These are phyloP conservation scores for Nezara viridula DNA, from an alignment of 2,888 invertebrate genomes.

Conservation along the genomic window DNA sequence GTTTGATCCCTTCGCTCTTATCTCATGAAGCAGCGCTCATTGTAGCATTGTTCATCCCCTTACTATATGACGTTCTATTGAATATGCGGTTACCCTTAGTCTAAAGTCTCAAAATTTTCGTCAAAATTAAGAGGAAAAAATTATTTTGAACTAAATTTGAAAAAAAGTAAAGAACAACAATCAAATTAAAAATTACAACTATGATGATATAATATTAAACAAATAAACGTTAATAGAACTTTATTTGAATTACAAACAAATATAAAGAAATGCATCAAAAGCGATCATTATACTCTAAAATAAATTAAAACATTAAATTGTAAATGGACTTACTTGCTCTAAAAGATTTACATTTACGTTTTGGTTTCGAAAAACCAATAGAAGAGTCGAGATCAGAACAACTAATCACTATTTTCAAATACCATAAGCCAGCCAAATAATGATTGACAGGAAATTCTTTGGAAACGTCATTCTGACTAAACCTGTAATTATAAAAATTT, in stretches of 20 bases:
- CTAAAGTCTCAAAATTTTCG: no score
- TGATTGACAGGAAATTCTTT: conserved; percentile 69
- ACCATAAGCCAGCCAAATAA: conserved; percentile 68
- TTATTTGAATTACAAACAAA: neutral
- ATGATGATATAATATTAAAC: neutral
- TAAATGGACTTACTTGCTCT: conserved; percentile 48
- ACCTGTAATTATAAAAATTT: conserved; percentile 45
- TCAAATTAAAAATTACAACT: no score
- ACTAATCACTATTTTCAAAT: conserved; percentile 8
- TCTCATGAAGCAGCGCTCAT: no score
- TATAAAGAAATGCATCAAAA: neutral
- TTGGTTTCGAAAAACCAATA: conserved; percentile 45
- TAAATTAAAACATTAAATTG: neutral
- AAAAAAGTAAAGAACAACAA: no score
- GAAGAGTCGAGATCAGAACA: conserved; percentile 55
- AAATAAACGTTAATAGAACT: neutral
- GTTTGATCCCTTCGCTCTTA: no score
- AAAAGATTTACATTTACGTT: neutral
- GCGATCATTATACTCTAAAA: neutral
- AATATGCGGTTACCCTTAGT: no score
- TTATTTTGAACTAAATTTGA: no score
- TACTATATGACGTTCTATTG: no score
- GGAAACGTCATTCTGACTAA: conserved; percentile 61
- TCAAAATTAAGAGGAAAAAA: no score
- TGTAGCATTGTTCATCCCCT: no score